A percentile compares a stretch with the other conserved stretches of the same genome.
Evolutionary conservation across 2,888 invertebrate species (phyloP).

Genomic region (Colostygia pectinataria): DNA sequence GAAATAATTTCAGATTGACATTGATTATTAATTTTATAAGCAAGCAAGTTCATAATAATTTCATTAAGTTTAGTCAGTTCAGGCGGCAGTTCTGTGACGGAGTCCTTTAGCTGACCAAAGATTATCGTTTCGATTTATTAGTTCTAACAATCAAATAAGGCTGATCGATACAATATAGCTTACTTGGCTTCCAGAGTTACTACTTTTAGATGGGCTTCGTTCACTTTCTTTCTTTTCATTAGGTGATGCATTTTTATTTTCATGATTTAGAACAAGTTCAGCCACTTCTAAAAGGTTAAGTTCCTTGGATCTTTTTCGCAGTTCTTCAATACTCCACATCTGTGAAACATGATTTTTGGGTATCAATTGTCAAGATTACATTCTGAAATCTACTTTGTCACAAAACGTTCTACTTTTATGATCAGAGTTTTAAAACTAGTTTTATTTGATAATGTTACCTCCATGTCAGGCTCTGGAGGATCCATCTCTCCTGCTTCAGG

Average conservation of each 20-base stretch:
- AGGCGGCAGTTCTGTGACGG: too few species aligned
- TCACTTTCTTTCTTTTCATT: conserved; percentile 82
- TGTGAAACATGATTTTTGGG: conserved; percentile 30
- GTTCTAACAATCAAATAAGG: too few species aligned
- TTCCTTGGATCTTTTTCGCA: conserved; percentile 87
- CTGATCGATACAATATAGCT: conserved; percentile 39
- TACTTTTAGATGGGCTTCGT: conserved; percentile 88
- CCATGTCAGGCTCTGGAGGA: conserved; percentile 81
- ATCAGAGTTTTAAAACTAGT: too few species aligned
- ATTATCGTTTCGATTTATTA: too few species aligned
- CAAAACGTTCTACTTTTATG: too few species aligned
- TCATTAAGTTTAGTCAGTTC: too few species aligned
- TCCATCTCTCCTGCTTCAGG: conserved; percentile 84
- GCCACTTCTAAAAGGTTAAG: conserved; percentile 83
- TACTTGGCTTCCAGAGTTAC: conserved; percentile 91
- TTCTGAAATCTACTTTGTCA: too few species aligned
- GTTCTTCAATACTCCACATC: conserved; percentile 88
- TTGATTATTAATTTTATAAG: too few species aligned
- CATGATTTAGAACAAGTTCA: conserved; percentile 60
- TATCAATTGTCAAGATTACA: too few species aligned
- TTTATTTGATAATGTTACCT: conserved; percentile 52
- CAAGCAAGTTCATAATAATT: too few species aligned
- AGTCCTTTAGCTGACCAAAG: too few species aligned
- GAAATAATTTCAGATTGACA: not conserved
- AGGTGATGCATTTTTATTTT: conserved; percentile 57